These are phyloP conservation scores for Smithornis capensis DNA, from an alignment of 2,113 vertebrate genomes.

Conservation along the genomic window DNA sequence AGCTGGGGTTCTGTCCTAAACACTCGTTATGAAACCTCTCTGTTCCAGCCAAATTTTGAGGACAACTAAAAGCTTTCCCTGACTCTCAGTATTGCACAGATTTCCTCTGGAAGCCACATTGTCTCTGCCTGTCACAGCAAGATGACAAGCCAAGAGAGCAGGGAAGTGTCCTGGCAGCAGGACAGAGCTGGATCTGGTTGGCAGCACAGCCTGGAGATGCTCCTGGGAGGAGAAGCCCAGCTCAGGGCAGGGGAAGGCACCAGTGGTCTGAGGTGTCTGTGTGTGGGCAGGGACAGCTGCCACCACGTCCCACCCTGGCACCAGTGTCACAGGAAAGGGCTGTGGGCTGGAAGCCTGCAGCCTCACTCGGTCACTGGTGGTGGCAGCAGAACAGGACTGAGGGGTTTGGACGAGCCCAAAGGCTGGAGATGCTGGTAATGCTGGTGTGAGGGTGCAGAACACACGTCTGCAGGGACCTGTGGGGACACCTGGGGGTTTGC, in stretches of 20 bases:
- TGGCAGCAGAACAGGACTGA: not conserved
- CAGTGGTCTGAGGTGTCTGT: not conserved
- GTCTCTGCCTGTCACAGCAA: not conserved
- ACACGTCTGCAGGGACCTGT: rapidly evolving
- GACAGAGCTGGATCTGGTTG: not conserved
- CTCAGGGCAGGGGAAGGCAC: not conserved
- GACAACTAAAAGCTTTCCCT: not conserved
- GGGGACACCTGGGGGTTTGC: no score
- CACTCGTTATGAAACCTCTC: not conserved
- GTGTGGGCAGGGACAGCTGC: not conserved
- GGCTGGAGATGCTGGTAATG: not conserved
- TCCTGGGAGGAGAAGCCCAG: not conserved
- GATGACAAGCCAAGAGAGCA: not conserved
- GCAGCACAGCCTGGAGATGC: not conserved
- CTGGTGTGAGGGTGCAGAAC: not conserved
- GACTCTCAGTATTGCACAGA: not conserved
- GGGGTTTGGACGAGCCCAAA: not conserved
- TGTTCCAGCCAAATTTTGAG: not conserved
- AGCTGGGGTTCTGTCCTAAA: not conserved
- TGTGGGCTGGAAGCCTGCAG: not conserved
- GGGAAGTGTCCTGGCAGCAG: not conserved
- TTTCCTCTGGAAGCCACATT: not conserved
- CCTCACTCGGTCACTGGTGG: not conserved
- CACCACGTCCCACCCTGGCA: not conserved
- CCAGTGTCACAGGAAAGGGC: not conserved